These are phyloP conservation scores for Achroia grisella DNA, from an alignment of 1,140 invertebrate genomes.

Conservation along the genomic window DNA sequence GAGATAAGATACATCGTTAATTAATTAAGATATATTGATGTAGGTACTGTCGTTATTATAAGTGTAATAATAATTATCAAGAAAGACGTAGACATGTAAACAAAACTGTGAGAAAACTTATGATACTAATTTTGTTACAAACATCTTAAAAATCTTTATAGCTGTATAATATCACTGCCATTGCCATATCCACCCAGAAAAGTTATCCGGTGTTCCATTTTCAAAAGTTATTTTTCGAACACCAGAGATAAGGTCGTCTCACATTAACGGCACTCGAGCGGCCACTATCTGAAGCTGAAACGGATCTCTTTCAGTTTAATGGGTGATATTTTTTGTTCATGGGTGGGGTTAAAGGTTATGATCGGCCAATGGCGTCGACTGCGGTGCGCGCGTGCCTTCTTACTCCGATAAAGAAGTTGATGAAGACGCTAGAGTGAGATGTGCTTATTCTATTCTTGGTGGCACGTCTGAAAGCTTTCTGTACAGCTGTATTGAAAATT, in stretches of 20 bases:
- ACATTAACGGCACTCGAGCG: constrained; percentile 33
- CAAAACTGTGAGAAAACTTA: too few species aligned
- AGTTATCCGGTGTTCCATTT: constrained; percentile 1
- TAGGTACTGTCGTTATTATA: too few species aligned
- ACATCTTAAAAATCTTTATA: not conserved
- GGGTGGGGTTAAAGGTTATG: constrained; percentile 63
- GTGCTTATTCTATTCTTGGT: constrained; percentile 51
- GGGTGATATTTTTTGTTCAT: constrained; percentile 63
- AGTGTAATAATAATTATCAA: too few species aligned
- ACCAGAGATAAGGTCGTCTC: constrained; percentile 28
- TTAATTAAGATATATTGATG: too few species aligned
- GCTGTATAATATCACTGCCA: too few species aligned
- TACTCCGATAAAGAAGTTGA: constrained; percentile 32
- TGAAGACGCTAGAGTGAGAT: constrained; percentile 39
- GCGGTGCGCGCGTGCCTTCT: constrained; percentile 19
- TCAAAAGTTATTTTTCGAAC: constrained; percentile 18
- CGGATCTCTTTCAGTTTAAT: constrained; percentile 58
- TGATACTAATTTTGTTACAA: too few species aligned
- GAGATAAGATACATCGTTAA: too few species aligned
- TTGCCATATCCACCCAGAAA: not conserved
- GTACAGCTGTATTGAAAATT: constrained; percentile 24
- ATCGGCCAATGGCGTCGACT: constrained; percentile 44
- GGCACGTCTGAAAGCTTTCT: constrained; percentile 19
- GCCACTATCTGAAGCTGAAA: constrained; percentile 48
- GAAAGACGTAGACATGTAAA: too few species aligned